Percentiles rank a stretch among this genome's conserved stretches.
These are phyloP conservation scores for Mormyrus iriodes DNA, from an alignment of 2,113 vertebrate genomes.

Conservation along the genomic window DNA sequence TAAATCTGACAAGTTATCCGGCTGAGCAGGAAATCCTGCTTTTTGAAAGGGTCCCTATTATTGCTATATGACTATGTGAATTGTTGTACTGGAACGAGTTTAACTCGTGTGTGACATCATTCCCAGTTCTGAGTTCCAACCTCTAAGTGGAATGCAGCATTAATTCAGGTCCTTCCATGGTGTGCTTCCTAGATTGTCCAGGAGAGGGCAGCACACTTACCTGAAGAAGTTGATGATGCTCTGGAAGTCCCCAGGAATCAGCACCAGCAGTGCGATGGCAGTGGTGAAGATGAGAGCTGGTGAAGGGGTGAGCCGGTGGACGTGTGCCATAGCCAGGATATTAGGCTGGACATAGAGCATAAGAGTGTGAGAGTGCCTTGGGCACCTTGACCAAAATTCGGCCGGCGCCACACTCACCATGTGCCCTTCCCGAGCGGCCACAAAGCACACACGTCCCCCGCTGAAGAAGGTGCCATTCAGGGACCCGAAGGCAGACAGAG, in stretches of 20 bases:
- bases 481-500: constrained; percentile 77
- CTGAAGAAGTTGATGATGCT: constrained; percentile 77
- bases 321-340: constrained; percentile 76
- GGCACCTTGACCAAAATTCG: too few relatives aligned
- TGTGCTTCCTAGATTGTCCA: not conserved
- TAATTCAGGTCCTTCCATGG: not conserved
- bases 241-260: constrained; percentile 72
- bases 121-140: too few relatives aligned
- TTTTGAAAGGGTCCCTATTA: too few relatives aligned
- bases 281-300: constrained; percentile 79
- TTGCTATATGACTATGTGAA: too few relatives aligned
- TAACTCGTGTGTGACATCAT: too few relatives aligned
- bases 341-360: constrained; percentile 59
- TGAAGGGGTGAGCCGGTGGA: constrained; percentile 67
- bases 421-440: constrained; percentile 80
- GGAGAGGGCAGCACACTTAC: constrained; percentile 40
- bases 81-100: too few relatives aligned
- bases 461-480: constrained; percentile 75
- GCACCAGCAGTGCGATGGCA: constrained; percentile 64
- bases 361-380: not conserved
- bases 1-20: too few relatives aligned
- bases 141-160: too few relatives aligned
- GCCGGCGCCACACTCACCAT: constrained; percentile 59
- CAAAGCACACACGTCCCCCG: constrained; percentile 69
- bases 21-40: too few relatives aligned